These are phyloP conservation scores for Bubo scandiacus DNA, from an alignment of 2,113 vertebrate genomes.

Conservation along the genomic window DNA sequence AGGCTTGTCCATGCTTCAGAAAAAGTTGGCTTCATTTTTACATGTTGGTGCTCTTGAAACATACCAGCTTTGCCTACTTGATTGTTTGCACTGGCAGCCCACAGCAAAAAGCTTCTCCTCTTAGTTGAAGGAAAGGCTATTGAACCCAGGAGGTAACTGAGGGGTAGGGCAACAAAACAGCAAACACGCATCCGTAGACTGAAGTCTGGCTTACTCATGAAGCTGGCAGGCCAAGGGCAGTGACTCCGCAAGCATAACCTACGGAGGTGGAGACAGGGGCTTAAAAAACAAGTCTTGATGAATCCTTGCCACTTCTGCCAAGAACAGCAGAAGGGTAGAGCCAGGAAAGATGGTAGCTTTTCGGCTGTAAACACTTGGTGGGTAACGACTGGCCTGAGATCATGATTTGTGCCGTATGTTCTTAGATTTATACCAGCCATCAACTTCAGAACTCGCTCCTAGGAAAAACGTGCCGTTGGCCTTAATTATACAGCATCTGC, in stretches of 20 bases:
- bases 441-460: neutral
- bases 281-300: neutral
- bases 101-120: neutral
- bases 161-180: neutral
- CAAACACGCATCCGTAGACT: fast-evolving
- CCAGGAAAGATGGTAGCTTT: neutral
- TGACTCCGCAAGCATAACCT: neutral
- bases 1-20: neutral
- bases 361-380: neutral
- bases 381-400: neutral
- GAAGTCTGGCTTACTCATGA: neutral
- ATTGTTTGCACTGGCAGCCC: neutral
- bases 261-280: neutral
- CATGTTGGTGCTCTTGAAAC: neutral
- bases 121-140: neutral
- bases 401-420: neutral
- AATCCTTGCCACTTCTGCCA: neutral
- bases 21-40: neutral
- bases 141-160: neutral
- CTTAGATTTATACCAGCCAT: neutral
- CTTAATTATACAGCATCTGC: neutral
- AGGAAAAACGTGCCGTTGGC: neutral
- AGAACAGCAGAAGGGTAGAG: neutral
- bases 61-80: neutral
- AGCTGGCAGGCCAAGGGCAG: neutral